Evolutionary conservation across 2,797 vertebrate genomes (phyloP), one percentile per base, ranked within the genome.

Genomic region (Carduelis carduelis): DNA sequence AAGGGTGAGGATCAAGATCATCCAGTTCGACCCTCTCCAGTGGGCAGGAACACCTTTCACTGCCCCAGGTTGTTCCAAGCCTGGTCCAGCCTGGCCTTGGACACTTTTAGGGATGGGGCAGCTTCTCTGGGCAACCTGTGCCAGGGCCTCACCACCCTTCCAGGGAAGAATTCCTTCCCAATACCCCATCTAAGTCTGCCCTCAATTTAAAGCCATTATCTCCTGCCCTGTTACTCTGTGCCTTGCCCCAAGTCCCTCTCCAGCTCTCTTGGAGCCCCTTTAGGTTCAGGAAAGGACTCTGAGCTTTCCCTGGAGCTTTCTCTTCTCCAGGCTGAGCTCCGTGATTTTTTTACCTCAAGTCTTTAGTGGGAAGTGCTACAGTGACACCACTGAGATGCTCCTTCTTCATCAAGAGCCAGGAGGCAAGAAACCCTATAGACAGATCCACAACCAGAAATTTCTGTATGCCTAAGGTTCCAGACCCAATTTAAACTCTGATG

Each of bases 81-180:
- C 41, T 4, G 0, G 0, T 32, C 22, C 57, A 70, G 0, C 3
- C 32, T 16, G 50, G 50, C 8, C 27, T 20, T 27, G 27, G 1
- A 28, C 50, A 64, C 5, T 56, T 27, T 22, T 27, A 71, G 43
- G 57, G 27, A 49, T 56, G 65, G 10, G 0, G 12, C 22, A 71
- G 32, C 2, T 55, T 32, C 74, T 41, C 65, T 56, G 49, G 21
- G 2, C 0, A 69, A 1, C 9, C 34, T 69, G 11, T 49, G 8
- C 22, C 35, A 56, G 30, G 6, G 18, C 5, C 14, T 56, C 6
- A 0, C 2, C 26, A 63, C 1, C 26, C 21, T 56, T 35, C 2
- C 21, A 1, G 9, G 8, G 18, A n/a, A 28, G 15, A 56, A 64
- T 50, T 87, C 15, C 26, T 37, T 56, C 35, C 41, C 15, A 56